Evolutionary conservation across 2,888 invertebrate genomes (phyloP).

Genomic region (Pristionchus mayeri): DNA sequence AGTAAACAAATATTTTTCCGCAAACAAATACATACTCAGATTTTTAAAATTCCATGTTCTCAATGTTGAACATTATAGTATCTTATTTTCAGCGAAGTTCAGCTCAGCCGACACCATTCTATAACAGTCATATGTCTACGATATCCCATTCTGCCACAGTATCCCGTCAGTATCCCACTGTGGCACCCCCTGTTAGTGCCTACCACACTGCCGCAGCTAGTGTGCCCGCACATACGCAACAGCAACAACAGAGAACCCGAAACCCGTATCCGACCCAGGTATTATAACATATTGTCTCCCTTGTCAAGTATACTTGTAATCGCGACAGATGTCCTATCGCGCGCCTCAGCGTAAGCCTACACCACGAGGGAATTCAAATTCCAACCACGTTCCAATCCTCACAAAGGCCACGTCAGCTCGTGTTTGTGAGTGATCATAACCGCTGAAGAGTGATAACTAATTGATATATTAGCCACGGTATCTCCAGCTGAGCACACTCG

Average conservation of each 20-base stretch:
- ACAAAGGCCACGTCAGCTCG: slow-evolving; percentile 6
- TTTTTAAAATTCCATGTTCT: neutral
- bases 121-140: neutral
- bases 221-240: neutral
- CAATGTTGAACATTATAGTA: neutral
- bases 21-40: neutral
- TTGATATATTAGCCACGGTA: neutral
- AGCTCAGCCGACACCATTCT: slow-evolving; percentile 13
- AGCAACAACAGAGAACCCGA: neutral
- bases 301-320: neutral
- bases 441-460: neutral
- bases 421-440: neutral
- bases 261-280: slow-evolving; percentile 43
- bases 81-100: neutral
- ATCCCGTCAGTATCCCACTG: neutral
- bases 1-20: neutral
- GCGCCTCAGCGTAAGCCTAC: neutral
- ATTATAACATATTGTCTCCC: neutral
- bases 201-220: neutral
- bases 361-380: neutral
- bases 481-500: neutral
- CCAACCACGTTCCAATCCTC: slow-evolving; percentile 45
- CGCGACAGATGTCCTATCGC: slow-evolving; percentile 11
- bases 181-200: slow-evolving; percentile 3
- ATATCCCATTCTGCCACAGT: neutral